These are phyloP conservation scores for Drosophila sordidula DNA, from an alignment of 2,888 invertebrate species.

Conservation along the genomic window DNA sequence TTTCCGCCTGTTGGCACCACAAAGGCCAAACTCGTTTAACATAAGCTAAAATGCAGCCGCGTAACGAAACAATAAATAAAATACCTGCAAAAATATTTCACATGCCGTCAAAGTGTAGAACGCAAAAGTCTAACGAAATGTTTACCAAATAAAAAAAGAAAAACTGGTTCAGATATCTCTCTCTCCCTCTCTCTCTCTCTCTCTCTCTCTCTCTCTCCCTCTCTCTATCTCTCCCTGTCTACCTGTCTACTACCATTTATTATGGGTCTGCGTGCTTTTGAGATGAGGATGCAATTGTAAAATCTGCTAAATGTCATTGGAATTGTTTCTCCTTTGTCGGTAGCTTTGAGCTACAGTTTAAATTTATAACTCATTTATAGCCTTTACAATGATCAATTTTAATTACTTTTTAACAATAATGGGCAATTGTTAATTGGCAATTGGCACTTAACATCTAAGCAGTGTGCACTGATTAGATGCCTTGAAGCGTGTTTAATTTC, in stretches of 20 bases:
- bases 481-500: conserved; percentile 21
- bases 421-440: conserved; percentile 20
- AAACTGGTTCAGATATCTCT: conserved; percentile 41
- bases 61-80: conserved; percentile 54
- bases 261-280: conserved; percentile 38
- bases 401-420: conserved; percentile 40
- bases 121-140: conserved; percentile 29
- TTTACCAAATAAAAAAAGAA: not conserved
- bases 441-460: conserved; percentile 15
- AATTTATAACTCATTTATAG: conserved; percentile 22
- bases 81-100: conserved; percentile 60
- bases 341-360: conserved; percentile 5
- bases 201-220: no score
- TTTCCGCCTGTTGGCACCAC: conserved; percentile 37
- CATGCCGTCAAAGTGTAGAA: conserved; percentile 41
- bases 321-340: conserved; percentile 11
- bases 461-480: conserved; percentile 12
- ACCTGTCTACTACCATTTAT: conserved; percentile 19
- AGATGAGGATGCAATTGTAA: conserved; percentile 47
- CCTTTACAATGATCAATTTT: conserved; percentile 6
- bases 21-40: conserved; percentile 62
- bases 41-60: conserved; percentile 45
- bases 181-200: no score
- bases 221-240: no score
- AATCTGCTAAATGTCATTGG: conserved; percentile 30